Evolutionary conservation across 37 sponge, comb jelly and placozoan genomes (phyloP), one percentile per base, ranked within the genome.

Genomic region (Amphimedon queenslandica): DNA sequence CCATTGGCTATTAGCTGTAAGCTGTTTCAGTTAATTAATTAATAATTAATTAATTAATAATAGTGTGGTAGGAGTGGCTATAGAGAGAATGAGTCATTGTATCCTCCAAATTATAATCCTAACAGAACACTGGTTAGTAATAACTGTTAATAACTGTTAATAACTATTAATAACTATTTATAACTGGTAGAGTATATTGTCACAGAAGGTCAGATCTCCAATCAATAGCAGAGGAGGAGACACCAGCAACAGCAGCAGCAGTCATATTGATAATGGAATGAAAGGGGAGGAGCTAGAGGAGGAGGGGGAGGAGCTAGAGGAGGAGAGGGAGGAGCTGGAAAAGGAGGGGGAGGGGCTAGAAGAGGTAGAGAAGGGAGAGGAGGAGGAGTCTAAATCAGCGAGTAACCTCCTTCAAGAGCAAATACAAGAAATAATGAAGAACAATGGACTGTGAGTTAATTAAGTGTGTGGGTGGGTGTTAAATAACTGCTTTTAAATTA

Each of bases 1-100:
- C 37, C 82, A 87, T 70, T 92, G 93, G 93, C 55, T 90, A 35
- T 37, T 30, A 37, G 77, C 77, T n/a, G 88, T 87, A 11, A 81
- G 74, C 28, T 10, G 28, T 28, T 24, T 37, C 3, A 24, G 33
- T 43, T 23, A n/a, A 42, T 1, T 28, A 4, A 28, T 8, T 25
- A 25, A 4, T 58, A n/a, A 30, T 30, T 32, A 23, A n/a, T 2
- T 63, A 5, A 3, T 5, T 47, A 11, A 39, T 41, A 40, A 2
- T 57, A 88, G 83, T 81, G 87, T 51, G 27, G 58, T 4, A 71
- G 64, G 25, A 37, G 34, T n/a, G 56, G 53, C 23, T 4, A 23
- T 0, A 64, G 79, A 39, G 74, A 76, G 21, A 66, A 83, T 41
- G 93, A 92, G 66, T 31, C 80, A 30, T 42, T 57, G 63, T 92